Evolutionary conservation across 2,888 invertebrate species (phyloP).

Genomic region (Tuberolachnus salignus): DNA sequence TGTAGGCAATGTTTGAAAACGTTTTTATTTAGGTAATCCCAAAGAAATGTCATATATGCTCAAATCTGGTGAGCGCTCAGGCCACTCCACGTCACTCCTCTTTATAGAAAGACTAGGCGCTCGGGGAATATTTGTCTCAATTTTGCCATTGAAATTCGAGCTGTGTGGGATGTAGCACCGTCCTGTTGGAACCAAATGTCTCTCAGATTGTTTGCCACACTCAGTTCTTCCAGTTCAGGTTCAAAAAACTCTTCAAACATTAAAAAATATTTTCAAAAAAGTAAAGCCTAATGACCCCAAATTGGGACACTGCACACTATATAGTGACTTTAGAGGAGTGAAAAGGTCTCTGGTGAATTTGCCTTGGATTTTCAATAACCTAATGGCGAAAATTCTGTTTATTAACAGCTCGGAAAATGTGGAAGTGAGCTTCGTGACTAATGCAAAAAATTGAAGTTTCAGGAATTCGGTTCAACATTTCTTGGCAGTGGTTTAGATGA

Average conservation of each 20-base stretch:
- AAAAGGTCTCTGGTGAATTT: background rate
- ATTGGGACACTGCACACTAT: background rate
- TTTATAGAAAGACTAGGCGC: too few relatives aligned
- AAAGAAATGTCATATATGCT: too few relatives aligned
- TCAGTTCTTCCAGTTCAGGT: background rate
- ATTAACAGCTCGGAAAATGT: background rate
- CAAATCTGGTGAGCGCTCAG: too few relatives aligned
- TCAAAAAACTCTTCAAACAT: background rate
- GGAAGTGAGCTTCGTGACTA: background rate
- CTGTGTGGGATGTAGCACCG: too few relatives aligned
- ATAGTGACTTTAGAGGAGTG: background rate
- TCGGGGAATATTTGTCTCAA: too few relatives aligned
- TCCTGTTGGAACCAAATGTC: background rate
- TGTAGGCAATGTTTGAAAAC: too few relatives aligned
- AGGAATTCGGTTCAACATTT: background rate
- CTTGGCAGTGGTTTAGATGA: background rate
- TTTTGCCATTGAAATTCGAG: too few relatives aligned
- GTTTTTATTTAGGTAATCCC: too few relatives aligned
- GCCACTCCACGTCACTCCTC: too few relatives aligned
- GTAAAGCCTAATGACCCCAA: background rate
- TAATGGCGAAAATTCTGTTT: constrained; percentile 3
- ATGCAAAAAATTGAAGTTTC: background rate
- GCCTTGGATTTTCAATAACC: constrained; percentile 5
- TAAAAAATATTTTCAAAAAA: background rate
- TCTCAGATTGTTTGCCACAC: background rate